Evolutionary conservation across 2,113 vertebrate species (phyloP), one percentile per base, ranked within the genome.

Genomic region (Montifringilla adamsi): DNA sequence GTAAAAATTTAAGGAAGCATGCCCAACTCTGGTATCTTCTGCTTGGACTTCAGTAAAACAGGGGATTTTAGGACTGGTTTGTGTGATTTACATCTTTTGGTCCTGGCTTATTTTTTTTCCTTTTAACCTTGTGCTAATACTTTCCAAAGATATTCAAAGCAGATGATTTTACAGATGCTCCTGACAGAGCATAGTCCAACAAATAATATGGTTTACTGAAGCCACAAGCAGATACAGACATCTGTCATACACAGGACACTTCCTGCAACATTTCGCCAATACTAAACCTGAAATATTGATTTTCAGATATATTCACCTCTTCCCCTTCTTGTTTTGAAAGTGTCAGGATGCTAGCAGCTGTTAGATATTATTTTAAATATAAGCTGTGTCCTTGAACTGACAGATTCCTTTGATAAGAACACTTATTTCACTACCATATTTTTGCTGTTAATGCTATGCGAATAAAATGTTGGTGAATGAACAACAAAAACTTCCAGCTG

Each of bases 401-500:
- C 14, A 17, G 15, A 68, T 72, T 56, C 13, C 10, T 86, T 73
- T 5, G 15, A 14, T 43, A 26, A 47, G 39, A 62, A 55, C 13
- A 30, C 22, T 82, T 33, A 37, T 77, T 53, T 83, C 72, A 30
- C 30, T 28, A 49, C n/a, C 33, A 76, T 55, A 43, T 46, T 56
- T 96, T 95, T 96, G 63, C 64, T 94, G 43, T 92, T 95, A 93
- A 87, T 9, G n/a, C 52, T 91, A n/a, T n/a, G 37, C 81, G 47
- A 96, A 76, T 75, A 91, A 92, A 95, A 95, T 56, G 83, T n/a
- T 87, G 66, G 56, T 53, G 90, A 95, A 94, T 85, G 66, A 96
- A 72, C 7, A 76, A 89, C 35, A 76, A 73, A 53, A 96, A 92
- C 74, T 86, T 60, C 64, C 63, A 92, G 59, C 31, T 93, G 96